Evolutionary conservation across 2,888 invertebrate species (phyloP).

Genomic region (Ectobius pallidus): DNA sequence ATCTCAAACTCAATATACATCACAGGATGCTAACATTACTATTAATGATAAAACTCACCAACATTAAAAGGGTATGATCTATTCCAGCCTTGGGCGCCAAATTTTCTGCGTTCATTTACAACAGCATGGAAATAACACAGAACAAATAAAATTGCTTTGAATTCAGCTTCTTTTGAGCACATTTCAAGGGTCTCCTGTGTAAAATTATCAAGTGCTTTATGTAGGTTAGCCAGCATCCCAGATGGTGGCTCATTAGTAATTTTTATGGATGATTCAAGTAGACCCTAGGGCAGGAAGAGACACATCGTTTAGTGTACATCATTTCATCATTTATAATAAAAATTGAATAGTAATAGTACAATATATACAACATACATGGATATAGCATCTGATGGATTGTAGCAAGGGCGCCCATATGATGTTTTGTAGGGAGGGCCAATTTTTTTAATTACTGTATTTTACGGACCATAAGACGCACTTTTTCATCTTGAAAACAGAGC

Average conservation of each 20-base stretch:
- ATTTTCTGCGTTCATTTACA: conserved; percentile 89
- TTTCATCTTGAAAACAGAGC: too few species aligned
- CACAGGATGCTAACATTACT: too few species aligned
- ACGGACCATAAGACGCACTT: too few species aligned
- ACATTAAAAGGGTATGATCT: conserved; percentile 67
- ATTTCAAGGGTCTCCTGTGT: conserved; percentile 90
- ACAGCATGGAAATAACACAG: conserved; percentile 96
- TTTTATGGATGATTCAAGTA: conserved; percentile 91
- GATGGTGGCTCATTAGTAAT: conserved; percentile 96
- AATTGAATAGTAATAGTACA: neutral
- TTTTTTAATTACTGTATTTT: too few species aligned
- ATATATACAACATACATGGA: neutral
- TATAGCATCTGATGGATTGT: too few species aligned
- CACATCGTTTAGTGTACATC: neutral
- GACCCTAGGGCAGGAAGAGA: too few species aligned
- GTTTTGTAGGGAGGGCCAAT: too few species aligned
- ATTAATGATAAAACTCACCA: too few species aligned
- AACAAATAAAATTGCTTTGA: conserved; percentile 86
- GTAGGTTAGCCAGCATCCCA: conserved; percentile 93
- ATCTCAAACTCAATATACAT: too few species aligned
- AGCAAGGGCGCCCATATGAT: too few species aligned
- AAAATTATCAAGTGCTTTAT: conserved; percentile 91
- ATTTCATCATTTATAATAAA: neutral
- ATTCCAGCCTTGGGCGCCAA: conserved; percentile 95
- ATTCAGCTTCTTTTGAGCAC: conserved; percentile 92